A percentile compares a stretch with the other conserved stretches of the same genome.
Evolutionary conservation across 2,797 vertebrate species (phyloP).

Genomic region (Melanotaenia parkinsoni): DNA sequence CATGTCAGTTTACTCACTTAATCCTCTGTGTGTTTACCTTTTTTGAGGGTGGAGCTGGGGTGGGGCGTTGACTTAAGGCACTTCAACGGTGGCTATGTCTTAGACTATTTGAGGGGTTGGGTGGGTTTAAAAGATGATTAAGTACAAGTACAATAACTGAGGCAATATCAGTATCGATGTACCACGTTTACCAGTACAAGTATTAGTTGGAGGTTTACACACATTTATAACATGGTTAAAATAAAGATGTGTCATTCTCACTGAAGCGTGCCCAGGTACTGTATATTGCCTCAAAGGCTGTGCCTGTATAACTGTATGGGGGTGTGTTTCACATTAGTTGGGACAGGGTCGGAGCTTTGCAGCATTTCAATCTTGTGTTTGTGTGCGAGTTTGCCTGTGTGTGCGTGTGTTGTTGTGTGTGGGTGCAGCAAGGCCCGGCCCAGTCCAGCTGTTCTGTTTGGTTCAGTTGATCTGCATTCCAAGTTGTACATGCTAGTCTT

Average conservation of each 20-base stretch:
- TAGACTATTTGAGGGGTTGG: slow-evolving; percentile 44
- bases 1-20: slow-evolving; percentile 73
- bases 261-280: slow-evolving; percentile 3
- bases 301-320: slow-evolving; percentile 32
- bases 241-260: neutral
- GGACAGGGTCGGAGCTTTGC: slow-evolving; percentile 67
- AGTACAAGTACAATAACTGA: slow-evolving; percentile 53
- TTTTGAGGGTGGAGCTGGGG: slow-evolving; percentile 58
- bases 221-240: neutral
- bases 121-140: slow-evolving; percentile 51
- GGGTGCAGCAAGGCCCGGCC: slow-evolving; percentile 72
- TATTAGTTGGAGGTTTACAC: neutral
- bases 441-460: slow-evolving; percentile 77
- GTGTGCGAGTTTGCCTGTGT: slow-evolving; percentile 49
- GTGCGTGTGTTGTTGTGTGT: slow-evolving; percentile 39
- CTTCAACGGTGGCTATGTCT: slow-evolving; percentile 32
- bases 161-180: slow-evolving; percentile 28
- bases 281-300: slow-evolving; percentile 50
- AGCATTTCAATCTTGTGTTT: slow-evolving; percentile 70
- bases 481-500: slow-evolving; percentile 83
- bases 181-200: slow-evolving; percentile 6
- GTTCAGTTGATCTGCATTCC: slow-evolving; percentile 83
- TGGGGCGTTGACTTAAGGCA: slow-evolving; percentile 49
- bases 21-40: slow-evolving; percentile 75
- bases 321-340: slow-evolving; percentile 60